Conservation (phyloP, 2,888 invertebrate species). For the Cremastinae sp. region DNA sequence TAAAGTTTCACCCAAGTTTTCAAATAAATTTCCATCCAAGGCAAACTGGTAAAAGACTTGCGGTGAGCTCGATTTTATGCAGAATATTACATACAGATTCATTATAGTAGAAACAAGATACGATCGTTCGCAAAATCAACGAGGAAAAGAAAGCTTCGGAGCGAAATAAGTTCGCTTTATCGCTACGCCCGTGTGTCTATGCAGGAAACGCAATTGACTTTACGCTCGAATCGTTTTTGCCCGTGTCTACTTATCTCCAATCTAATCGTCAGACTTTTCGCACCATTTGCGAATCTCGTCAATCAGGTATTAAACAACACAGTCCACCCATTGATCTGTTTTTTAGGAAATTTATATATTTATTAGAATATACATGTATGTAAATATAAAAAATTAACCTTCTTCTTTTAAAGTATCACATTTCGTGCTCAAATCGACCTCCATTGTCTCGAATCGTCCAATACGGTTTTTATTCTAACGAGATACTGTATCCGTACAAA, state of each 20-base stretch:
- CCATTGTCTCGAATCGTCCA: slow-evolving; percentile 13
- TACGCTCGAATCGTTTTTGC: slow-evolving; percentile 51
- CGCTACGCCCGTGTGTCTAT: slow-evolving; percentile 36
- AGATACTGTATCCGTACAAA: slow-evolving; percentile 7
- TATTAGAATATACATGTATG: slow-evolving; percentile 36
- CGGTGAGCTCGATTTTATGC: slow-evolving; percentile 3
- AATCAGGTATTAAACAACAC: no score
- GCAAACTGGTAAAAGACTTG: slow-evolving; percentile 41
- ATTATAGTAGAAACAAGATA: slow-evolving; percentile 44
- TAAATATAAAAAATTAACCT: slow-evolving; percentile 48
- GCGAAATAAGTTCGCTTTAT: slow-evolving; percentile 42
- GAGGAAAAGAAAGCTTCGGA: slow-evolving; percentile 25
- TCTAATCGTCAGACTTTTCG: no score
- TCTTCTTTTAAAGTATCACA: slow-evolving; percentile 57
- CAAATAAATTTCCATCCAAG: slow-evolving; percentile 44
- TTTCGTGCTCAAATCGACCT: slow-evolving; percentile 50
- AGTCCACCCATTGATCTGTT: slow-evolving; percentile 1
- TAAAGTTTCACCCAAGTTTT: slow-evolving; percentile 40
- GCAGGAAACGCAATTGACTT: slow-evolving; percentile 49
- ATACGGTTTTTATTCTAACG: slow-evolving; percentile 9
- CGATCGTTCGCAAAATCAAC: slow-evolving; percentile 5
- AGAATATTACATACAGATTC: background rate
- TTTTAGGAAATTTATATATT: slow-evolving; percentile 35
- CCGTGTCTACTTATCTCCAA: slow-evolving; percentile 41
- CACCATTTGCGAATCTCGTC: no score